A percentile compares a stretch with the other conserved stretches of the same genome.
These are phyloP conservation scores for Matsumyia berberina DNA, from an alignment of 2,888 invertebrate genomes.

Conservation along the genomic window DNA sequence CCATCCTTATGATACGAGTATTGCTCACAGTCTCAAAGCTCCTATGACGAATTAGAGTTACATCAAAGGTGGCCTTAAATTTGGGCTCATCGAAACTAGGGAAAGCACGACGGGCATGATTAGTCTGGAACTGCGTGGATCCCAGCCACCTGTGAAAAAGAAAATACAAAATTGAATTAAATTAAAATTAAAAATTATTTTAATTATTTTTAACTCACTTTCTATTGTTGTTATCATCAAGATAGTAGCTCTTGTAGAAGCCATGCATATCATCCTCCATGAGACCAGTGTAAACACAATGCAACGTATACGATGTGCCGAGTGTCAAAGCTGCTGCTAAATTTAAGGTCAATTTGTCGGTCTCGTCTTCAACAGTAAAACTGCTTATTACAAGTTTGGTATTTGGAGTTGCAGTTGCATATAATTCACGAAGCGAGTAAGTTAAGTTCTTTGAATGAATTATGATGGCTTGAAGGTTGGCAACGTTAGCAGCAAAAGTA, in stretches of 20 bases:
- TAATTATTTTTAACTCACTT: conserved; percentile 77
- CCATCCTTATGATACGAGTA: conserved; percentile 75
- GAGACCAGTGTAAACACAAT: conserved; percentile 84
- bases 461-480: conserved; percentile 83
- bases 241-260: conserved; percentile 85
- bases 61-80: conserved; percentile 88
- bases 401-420: conserved; percentile 57
- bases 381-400: conserved; percentile 78
- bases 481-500: conserved; percentile 83
- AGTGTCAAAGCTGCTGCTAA: conserved; percentile 80
- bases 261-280: conserved; percentile 86
- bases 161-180: not conserved
- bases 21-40: conserved; percentile 80
- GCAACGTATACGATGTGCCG: conserved; percentile 83
- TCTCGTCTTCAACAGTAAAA: conserved; percentile 78
- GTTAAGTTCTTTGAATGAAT: conserved; percentile 85
- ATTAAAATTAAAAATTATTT: not conserved
- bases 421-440: conserved; percentile 78
- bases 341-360: conserved; percentile 84
- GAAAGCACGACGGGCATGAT: conserved; percentile 89
- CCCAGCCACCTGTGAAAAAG: conserved; percentile 85
- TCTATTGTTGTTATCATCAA: conserved; percentile 81
- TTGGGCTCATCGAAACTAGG: conserved; percentile 92
- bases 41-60: conserved; percentile 83
- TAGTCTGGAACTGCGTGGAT: conserved; percentile 89